Base-by-base conservation (phyloP, 2,797 vertebrate genomes). In the Anniella stebbinsi region DNA sequence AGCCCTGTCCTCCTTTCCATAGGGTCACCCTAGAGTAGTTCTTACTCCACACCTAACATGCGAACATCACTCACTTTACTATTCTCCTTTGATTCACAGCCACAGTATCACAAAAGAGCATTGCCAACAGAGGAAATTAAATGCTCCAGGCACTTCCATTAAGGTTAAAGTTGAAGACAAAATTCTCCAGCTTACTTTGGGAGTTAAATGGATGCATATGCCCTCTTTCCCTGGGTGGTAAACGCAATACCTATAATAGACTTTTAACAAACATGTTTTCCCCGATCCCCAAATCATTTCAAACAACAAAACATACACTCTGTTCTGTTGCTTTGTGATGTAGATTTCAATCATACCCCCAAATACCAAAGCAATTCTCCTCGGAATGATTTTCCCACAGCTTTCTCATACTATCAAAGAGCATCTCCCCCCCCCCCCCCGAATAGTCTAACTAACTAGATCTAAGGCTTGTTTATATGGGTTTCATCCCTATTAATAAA, bases 301-400 rank as follows among this genome's bases (percentile, higher is more conserved):
- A 70, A 90, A 77, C 80, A 83, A 77, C 63, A 87, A 82, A 83
- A 70, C 73, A 77, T 70, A 89, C 67, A 57, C 15, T 48, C 45
- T 38, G 38, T 57, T 77, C 85, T 77, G 45, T 33, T 57, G 73
- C 48, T 90, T 84, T 90, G 72, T 36, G 36, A 90, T 87, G 86
- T 45, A 70, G 60, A 87, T 69, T 76, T 87, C 80, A 90, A 48
- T 84, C 48, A 8, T 33, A 45, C 63, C 57, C 80, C 48, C 48
- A 70, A 78, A 76, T 70, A 87, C 48, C 80, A 90, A 87, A 87
- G 72, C 86, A 87, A 90, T 90, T 77, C 85, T 87, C 72, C 63
- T 23, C 45, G 45, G 89, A 45, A 57, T 90, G 21, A 83, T 83
- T 87, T 87, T 45, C 36, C 73, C 23, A 80, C 66, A 80, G 15